These are phyloP conservation scores for Hemicentrotus pulcherrimus DNA, from an alignment of 35 echinoderm and acorn worm genomes.

Conservation along the genomic window DNA sequence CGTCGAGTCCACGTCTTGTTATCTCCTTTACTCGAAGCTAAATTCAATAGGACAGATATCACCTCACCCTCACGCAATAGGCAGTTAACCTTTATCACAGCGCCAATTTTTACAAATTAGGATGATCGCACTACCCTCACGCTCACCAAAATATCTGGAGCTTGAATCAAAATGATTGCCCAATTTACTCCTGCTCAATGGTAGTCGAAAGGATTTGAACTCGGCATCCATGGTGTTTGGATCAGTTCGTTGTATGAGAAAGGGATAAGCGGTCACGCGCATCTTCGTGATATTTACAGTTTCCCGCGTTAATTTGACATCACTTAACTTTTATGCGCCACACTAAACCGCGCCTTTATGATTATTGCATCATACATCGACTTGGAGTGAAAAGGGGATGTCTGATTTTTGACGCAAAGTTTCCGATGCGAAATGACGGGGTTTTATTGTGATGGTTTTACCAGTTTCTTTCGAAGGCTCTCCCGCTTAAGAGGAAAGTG, in stretches of 20 bases:
- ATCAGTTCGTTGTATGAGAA: neutral
- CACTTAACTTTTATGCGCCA: neutral
- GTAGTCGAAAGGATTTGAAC: neutral
- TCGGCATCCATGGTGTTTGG: neutral
- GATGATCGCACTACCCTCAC: neutral
- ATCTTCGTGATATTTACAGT: neutral
- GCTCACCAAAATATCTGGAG: constrained; percentile 8
- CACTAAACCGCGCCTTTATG: neutral
- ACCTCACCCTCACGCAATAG: neutral
- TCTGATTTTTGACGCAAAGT: neutral
- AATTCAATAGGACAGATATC: neutral
- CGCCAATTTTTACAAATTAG: neutral
- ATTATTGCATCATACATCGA: neutral
- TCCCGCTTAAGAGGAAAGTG: neutral
- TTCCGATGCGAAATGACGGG: neutral
- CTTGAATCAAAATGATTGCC: neutral
- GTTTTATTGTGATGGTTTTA: neutral
- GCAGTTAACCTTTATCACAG: neutral
- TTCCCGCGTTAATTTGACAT: neutral
- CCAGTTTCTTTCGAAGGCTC: neutral
- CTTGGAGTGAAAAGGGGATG: neutral
- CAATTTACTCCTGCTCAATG: neutral
- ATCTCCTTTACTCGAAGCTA: neutral
- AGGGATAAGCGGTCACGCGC: neutral
- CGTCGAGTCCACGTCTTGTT: neutral